Conservation (phyloP, 1,140 invertebrate species). For the Zaprionus tsacasi region DNA sequence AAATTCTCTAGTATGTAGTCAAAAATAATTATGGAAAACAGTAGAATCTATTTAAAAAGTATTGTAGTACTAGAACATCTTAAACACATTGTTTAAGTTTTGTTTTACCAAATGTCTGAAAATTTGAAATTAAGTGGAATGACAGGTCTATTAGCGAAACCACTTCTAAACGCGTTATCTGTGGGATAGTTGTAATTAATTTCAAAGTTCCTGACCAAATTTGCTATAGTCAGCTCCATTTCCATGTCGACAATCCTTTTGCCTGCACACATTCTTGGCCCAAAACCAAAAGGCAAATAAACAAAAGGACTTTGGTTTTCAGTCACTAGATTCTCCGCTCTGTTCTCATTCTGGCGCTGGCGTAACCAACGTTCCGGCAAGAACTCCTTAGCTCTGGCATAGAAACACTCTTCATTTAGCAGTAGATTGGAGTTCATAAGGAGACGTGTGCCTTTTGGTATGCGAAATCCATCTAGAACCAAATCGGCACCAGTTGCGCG, state of each 20-base stretch:
- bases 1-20: too few species aligned
- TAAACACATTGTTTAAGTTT: too few species aligned
- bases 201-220: constrained; percentile 86
- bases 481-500: constrained; percentile 90
- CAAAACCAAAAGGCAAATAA: constrained; percentile 87
- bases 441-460: constrained; percentile 89
- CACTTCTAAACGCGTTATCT: constrained; percentile 49
- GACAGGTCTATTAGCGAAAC: constrained; percentile 50
- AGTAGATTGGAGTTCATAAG: constrained; percentile 77
- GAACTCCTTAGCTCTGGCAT: constrained; percentile 85
- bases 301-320: constrained; percentile 85
- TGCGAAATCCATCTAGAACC: constrained; percentile 90
- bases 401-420: constrained; percentile 84
- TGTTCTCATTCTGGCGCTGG: neutral
- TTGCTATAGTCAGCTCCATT: constrained; percentile 87
- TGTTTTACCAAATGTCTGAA: constrained; percentile 37
- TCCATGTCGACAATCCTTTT: constrained; percentile 90
- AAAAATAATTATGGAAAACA: too few species aligned
- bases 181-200: constrained; percentile 84
- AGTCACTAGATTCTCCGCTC: constrained; percentile 56
- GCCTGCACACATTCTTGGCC: constrained; percentile 86
- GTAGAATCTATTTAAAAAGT: neutral
- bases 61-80: too few species aligned
- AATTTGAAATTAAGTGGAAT: constrained; percentile 71
- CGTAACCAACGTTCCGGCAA: constrained; percentile 87